Evolutionary conservation across 1,140 invertebrate genomes (phyloP), one percentile per base, ranked within the genome.

Genomic region (Trissolcus basalis): DNA sequence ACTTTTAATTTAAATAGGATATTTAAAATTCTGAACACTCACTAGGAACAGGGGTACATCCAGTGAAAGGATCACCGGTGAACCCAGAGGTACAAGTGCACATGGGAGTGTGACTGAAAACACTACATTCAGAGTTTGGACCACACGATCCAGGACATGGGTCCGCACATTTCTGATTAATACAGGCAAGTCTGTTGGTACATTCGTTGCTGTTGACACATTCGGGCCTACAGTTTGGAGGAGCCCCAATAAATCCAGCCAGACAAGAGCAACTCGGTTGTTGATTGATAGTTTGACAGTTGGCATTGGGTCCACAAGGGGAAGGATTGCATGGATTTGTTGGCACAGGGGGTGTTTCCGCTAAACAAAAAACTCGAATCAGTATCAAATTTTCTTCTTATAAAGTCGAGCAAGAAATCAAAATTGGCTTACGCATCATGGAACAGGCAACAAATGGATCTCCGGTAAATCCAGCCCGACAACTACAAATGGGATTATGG

Each of bases 401-500:
- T 39, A 36, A 16, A 27, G 36, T 19, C 9, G 12, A 33, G 32
- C 36, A 8, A n/a, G n/a, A n/a, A 35, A 35, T 14, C 11, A 58
- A 58, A 45, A 35, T 36, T 35, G 15, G 14, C 91, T 77, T 86
- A 87, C 87, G 81, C 85, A 81, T 80, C 41, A 59, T 65, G 7
- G 67, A 55, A 15, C 83, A 88, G 63, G 86, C 75, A 5, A 88
- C 77, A 67, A 94, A 94, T 12, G 93, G 93, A 91, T 95, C 93
- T 54, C 94, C 94, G 50, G 91, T 93, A 60, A 90, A 90, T 12
- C 88, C 89, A 11, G 87, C 56, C 32, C 90, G 90, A 85, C 94
- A 95, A 60, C 89, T 92, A 85, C 94, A 95, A 48, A 94, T 91
- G 0, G 94, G 94, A 86, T 92, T 94, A 78, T 96, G 94, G 83